Conservation (phyloP, 1,140 invertebrate genomes). For the Chymomyza costata region DNA sequence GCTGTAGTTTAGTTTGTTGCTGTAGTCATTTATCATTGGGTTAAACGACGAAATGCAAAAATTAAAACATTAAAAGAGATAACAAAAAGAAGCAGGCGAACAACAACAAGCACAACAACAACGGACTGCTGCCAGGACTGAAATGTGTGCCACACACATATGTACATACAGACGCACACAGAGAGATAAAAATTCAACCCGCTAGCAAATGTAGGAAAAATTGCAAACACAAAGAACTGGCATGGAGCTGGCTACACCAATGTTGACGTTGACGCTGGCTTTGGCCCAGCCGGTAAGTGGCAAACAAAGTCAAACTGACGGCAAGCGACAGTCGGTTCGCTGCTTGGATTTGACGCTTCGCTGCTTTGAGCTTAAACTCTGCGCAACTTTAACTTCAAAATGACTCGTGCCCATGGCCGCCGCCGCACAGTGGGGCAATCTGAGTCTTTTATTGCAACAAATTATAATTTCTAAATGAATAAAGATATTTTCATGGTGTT, state of each 20-base stretch:
- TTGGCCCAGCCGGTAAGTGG: constrained; percentile 51
- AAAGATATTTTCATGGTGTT: no score
- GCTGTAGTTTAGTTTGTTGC: constrained; percentile 50
- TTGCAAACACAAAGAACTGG: constrained; percentile 1
- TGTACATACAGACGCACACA: not conserved
- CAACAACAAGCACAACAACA: no score
- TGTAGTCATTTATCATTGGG: constrained; percentile 63
- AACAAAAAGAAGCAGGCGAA: constrained; percentile 23
- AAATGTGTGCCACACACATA: constrained; percentile 3
- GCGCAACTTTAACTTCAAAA: constrained; percentile 7
- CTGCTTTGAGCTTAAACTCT: constrained; percentile 32
- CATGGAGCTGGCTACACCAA: constrained; percentile 7
- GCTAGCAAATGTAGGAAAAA: no score
- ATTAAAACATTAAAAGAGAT: constrained; percentile 40
- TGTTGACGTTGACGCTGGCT: no score
- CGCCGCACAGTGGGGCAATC: no score
- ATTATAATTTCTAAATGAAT: no score
- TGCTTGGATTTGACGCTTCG: constrained; percentile 61
- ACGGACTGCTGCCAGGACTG: not conserved
- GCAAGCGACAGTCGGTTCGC: constrained; percentile 17
- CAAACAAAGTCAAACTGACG: constrained; percentile 58
- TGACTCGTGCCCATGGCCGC: constrained; percentile 42
- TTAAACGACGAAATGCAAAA: constrained; percentile 36
- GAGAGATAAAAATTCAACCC: not conserved
- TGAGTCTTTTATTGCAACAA: no score